Percentiles rank a stretch among this genome's conserved stretches.
Evolutionary conservation across 1,140 invertebrate species (phyloP).

Genomic region (Drosophila suzukii): DNA sequence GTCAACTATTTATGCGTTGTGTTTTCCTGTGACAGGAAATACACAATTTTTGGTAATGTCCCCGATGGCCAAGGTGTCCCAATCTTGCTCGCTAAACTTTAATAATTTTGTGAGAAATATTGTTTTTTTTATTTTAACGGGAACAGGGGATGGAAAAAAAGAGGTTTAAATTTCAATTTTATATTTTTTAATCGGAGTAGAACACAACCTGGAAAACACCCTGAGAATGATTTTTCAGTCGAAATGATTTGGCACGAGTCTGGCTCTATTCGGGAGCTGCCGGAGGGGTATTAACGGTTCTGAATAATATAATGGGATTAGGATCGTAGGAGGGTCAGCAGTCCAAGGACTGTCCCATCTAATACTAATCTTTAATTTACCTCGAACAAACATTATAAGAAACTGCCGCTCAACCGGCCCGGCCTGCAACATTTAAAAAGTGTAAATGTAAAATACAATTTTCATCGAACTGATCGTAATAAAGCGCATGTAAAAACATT

Average conservation of each 20-base stretch:
- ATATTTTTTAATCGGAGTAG: no score
- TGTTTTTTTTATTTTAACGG: background rate
- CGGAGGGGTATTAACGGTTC: constrained; percentile 8
- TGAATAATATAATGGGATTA: constrained; percentile 17
- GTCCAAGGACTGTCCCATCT: background rate
- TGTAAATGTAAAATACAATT: background rate
- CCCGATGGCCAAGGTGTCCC: background rate
- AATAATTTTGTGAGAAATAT: background rate
- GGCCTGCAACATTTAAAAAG: background rate
- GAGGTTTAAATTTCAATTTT: no score
- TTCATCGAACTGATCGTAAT: background rate
- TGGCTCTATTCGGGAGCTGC: background rate
- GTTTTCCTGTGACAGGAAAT: background rate
- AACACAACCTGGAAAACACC: no score
- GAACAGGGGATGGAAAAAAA: background rate
- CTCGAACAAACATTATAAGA: background rate
- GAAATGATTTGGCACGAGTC: constrained; percentile 15
- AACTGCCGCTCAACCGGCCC: background rate
- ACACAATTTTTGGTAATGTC: background rate
- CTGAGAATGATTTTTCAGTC: background rate
- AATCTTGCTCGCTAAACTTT: background rate
- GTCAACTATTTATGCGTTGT: background rate
- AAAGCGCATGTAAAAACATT: background rate
- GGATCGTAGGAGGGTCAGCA: background rate
- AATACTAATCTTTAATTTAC: background rate